Percentiles rank a stretch among this genome's conserved stretches.
These are phyloP conservation scores for Elaeidobius kamerunicus DNA, from an alignment of 2,888 invertebrate genomes.

Conservation along the genomic window DNA sequence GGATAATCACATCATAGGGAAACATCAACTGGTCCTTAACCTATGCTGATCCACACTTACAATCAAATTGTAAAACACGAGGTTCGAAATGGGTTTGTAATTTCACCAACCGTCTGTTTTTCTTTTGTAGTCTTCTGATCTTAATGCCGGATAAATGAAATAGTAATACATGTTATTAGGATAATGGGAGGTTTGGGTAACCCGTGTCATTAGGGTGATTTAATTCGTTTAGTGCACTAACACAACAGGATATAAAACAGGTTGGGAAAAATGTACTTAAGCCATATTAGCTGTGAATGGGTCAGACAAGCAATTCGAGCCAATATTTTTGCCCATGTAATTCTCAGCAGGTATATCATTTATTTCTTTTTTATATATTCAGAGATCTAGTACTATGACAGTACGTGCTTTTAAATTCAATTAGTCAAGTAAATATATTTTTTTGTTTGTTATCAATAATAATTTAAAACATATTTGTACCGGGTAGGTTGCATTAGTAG, in stretches of 20 bases:
- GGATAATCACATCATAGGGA: neutral
- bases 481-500: no score
- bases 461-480: no score
- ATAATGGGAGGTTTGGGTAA: slow-evolving; percentile 8
- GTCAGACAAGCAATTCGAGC: slow-evolving; percentile 17
- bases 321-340: neutral
- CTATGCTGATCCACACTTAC: neutral
- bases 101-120: slow-evolving; percentile 1
- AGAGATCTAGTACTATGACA: no score
- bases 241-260: slow-evolving; percentile 21
- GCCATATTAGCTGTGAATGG: slow-evolving; percentile 18
- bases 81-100: neutral
- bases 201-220: slow-evolving; percentile 11
- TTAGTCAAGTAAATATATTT: no score
- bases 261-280: slow-evolving; percentile 14
- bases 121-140: slow-evolving; percentile 1
- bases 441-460: no score
- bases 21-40: slow-evolving; percentile 5
- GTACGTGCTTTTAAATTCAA: no score
- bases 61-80: slow-evolving; percentile 4
- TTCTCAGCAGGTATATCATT: no score
- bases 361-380: no score
- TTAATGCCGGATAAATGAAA: slow-evolving; percentile 9
- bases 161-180: slow-evolving; percentile 12
- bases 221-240: slow-evolving; percentile 5